Evolutionary conservation across 2,888 invertebrate species (phyloP).

Genomic region (Andrena dorsata): DNA sequence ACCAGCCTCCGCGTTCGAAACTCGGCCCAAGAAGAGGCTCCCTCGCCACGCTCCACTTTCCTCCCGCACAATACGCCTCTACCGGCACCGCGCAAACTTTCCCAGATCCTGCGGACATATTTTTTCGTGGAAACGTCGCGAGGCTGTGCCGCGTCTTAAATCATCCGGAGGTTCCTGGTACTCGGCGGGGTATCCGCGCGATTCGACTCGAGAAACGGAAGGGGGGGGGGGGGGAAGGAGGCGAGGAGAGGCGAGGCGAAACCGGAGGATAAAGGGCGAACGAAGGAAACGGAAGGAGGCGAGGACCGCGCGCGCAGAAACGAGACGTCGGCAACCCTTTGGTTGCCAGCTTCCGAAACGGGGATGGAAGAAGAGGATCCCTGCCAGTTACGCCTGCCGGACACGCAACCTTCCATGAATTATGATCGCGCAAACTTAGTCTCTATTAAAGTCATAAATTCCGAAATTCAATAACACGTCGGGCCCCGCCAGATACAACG

Average conservation of each 20-base stretch:
- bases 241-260: neutral
- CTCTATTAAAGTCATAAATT: slow-evolving; percentile 84
- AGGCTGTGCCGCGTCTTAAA: slow-evolving; percentile 53
- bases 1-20: slow-evolving; percentile 8
- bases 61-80: slow-evolving; percentile 32
- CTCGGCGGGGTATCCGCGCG: slow-evolving; percentile 54
- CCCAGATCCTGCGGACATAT: slow-evolving; percentile 48
- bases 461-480: slow-evolving; percentile 81
- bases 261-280: slow-evolving; percentile 20
- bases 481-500: slow-evolving; percentile 65
- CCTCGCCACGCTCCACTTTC: slow-evolving; percentile 11
- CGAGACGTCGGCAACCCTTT: slow-evolving; percentile 20
- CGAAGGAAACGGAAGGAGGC: slow-evolving; percentile 14
- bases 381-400: slow-evolving; percentile 73
- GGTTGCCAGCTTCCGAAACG: slow-evolving; percentile 33
- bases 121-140: slow-evolving; percentile 54
- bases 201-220: slow-evolving; percentile 43
- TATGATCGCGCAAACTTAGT: slow-evolving; percentile 80
- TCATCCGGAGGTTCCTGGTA: slow-evolving; percentile 54
- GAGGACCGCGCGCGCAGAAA: neutral
- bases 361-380: slow-evolving; percentile 33
- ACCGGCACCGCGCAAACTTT: slow-evolving; percentile 34
- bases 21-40: slow-evolving; percentile 13
- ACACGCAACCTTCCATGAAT: slow-evolving; percentile 80
- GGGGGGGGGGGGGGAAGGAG: neutral